Base-by-base conservation (phyloP, 2,888 invertebrate genomes). In the Stenchaetothrips biformis region DNA sequence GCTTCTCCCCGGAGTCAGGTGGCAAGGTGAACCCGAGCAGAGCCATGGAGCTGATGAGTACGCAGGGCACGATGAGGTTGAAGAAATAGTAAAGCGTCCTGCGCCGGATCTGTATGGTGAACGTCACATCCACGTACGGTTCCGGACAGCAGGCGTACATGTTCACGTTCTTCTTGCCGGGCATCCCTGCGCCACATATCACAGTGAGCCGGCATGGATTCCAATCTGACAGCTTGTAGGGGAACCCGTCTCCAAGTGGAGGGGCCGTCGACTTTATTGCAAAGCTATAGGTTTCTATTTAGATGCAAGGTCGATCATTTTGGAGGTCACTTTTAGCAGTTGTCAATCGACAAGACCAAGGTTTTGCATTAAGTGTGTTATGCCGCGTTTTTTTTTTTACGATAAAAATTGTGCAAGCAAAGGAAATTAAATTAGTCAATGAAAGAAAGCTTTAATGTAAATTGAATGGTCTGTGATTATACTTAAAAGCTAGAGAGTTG, bases 51-150 rank as follows among this genome's bases (percentile, higher is more conserved):
- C 98, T 97, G 87, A 99, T 99, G 86, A 99, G 92, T 86, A 99
- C 97, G 88, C 98, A 99, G 84, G 99, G 99, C 86, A 99, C 97
- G 88, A 99, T 98, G 88, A 99, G 93, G 90, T 99, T 99, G 92
- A 99, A 98, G 90, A 98, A 98, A 90, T 99, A 99, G 91, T 99
- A 99, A 85, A 99, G 91, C 80, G 98, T 98, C 86, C 98, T 91
- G 87, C 99, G 91, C 85, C 99, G 92, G 86, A 99, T 98, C 90
- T 96, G 95, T 87, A 99, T 97, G 83, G 95, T 96, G 89, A 98
- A 99, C 78, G 98, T 99, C 83, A 99, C 94, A 87, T 97, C 97
- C 84, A 98, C 94, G 89, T 96, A 95, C 80, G 96, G 95, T 88
- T 96, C 94, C 85, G 98, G 92, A 89, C 98, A 95, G 91, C 99